Evolutionary conservation across 2,113 vertebrate genomes (phyloP).

Genomic region (Platysternon megacephalum): DNA sequence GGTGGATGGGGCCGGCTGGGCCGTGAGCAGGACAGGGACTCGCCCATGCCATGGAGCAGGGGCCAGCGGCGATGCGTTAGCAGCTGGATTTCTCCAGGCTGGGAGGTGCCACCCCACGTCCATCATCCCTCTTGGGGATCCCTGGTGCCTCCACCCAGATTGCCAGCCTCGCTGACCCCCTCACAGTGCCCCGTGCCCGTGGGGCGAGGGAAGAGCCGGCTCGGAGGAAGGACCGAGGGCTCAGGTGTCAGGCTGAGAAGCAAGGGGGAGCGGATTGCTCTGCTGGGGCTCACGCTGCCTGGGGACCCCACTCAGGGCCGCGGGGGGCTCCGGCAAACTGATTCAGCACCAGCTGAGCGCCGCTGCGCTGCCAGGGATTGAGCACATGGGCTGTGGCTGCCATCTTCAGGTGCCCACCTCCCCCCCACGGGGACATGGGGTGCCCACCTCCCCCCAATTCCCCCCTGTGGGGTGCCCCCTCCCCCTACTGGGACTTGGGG

Average conservation of each 20-base stretch:
- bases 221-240: no score
- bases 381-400: not conserved
- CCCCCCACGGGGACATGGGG: no score
- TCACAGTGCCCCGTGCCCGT: no score
- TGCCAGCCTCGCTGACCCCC: not conserved
- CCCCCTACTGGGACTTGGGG: no score
- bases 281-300: not conserved
- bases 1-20: not conserved
- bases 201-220: no score
- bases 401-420: not conserved
- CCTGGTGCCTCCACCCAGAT: not conserved
- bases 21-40: not conserved
- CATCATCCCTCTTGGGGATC: not conserved
- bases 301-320: no score
- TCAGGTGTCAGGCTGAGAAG: no score
- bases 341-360: not conserved
- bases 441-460: no score
- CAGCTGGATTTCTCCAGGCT: no score
- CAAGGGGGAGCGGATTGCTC: not conserved
- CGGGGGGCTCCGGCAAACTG: not conserved
- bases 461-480: no score
- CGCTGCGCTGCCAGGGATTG: no score
- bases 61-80: not conserved
- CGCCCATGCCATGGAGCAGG: not conserved
- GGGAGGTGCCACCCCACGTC: no score